Evolutionary conservation across 1,140 invertebrate species (phyloP), one percentile per base, ranked within the genome.

Genomic region (Piezodorus guildinii): DNA sequence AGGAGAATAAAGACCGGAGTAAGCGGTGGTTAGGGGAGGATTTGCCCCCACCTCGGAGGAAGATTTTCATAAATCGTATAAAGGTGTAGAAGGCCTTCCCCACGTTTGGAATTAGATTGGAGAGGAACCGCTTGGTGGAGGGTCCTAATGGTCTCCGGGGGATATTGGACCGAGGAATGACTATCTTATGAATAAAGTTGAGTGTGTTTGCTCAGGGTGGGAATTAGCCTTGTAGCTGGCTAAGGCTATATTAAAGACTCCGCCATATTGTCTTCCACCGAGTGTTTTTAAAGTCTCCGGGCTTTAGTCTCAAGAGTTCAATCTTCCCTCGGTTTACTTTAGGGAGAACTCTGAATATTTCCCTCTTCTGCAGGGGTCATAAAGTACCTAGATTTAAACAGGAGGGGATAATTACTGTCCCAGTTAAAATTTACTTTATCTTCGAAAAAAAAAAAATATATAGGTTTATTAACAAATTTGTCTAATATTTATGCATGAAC

Each of bases 171-270:
- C 45, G 19, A 62, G 62, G 52, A 62, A 62, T 62, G 62, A 62
- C 21, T 34, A 62, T 62, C 62, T 62, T 62, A 62, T 62, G 62
- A 62, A 62, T 62, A 62, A 62, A 62, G 27, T 62, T 62, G 62
- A 54, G 45, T 51, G 62, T 62, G 62, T 62, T 62, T 62, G 39
- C 49, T 34, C 45, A 62, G 62, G 21, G 60, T 54, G 62, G 62
- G 62, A 62, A 62, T 62, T 62, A 62, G 62, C 21, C 45, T 62
- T 56, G 52, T 56, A 56, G 52, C 52, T 16, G 52, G 52, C 19
- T 23, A 23, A 25, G 52, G 52, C 52, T 56, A 56, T 56, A 56
- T 56, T 56, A 56, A 56, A 56, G 52, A 25, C 19, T 39, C 52
- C 52, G 52, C 52, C 52, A 56, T 56, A 56, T 56, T 56, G 19